Evolutionary conservation across 2,113 vertebrate species (phyloP).

Genomic region (Castor canadensis): DNA sequence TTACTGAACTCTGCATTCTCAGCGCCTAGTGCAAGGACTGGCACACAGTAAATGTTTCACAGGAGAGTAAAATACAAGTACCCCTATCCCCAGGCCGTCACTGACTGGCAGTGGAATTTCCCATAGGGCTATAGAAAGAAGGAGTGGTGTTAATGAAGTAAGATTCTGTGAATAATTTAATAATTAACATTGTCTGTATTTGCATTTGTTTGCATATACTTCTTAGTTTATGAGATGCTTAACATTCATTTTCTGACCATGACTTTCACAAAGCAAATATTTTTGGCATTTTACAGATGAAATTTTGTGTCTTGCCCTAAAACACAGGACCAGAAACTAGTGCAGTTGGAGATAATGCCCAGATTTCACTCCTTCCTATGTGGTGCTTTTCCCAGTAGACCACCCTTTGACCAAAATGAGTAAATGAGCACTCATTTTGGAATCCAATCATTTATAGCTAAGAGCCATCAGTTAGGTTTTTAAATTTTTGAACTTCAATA

Average conservation of each 20-base stretch:
- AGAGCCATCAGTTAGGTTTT: background rate
- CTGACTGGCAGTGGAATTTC: conserved; percentile 5
- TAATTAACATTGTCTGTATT: conserved; percentile 57
- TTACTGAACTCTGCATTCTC: background rate
- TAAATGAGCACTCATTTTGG: background rate
- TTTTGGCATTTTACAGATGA: background rate
- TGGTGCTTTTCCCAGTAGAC: background rate
- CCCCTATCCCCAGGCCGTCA: background rate
- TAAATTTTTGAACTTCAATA: background rate
- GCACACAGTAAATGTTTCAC: background rate
- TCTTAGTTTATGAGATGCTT: conserved; percentile 43
- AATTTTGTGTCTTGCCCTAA: background rate
- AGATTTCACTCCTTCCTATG: background rate
- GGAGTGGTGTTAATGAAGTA: conserved; percentile 41
- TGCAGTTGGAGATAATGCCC: background rate
- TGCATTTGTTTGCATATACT: conserved; percentile 64
- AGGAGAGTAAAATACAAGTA: background rate
- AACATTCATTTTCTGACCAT: conserved; percentile 27
- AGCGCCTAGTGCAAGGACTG: rapidly evolving
- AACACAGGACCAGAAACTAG: background rate
- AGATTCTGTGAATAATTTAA: conserved; percentile 55
- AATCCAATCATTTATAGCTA: background rate
- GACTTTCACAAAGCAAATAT: background rate
- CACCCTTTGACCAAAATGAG: background rate
- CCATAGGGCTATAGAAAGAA: conserved; percentile 30